Base-by-base conservation (phyloP, 2,113 vertebrate genomes). In the Psettodes erumei region DNA sequence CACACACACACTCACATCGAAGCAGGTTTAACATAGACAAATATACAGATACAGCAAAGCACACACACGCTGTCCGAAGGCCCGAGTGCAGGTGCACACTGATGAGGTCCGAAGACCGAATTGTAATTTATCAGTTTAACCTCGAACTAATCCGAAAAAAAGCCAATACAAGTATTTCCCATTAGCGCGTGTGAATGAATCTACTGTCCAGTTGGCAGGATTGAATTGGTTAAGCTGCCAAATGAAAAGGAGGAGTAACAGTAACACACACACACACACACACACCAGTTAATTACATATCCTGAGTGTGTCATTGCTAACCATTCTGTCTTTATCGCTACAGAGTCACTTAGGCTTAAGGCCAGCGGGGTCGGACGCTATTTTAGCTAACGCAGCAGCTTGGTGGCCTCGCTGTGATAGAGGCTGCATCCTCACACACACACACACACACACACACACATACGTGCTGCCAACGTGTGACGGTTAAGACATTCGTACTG, bases 301-400 rank as follows among this genome's bases (percentile, higher is more conserved):
- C 70, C 75, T 84, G 37, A 78, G 82, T 81, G 84, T 82, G 88
- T 83, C 80, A 77, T 71, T 65, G 80, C 82, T 86, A 88, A 84
- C 80, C 65, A 53, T 73, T 81, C 79, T 73, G 78, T 87, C 82
- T 84, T 85, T 91, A 89, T 89, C 81, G 33, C 78, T 43, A 35
- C 67, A 67, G 73, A 83, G 74, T 86, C 88, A 89, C 82, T 90
- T 81, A 83, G 72, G 69, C 79, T 84, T 75, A 87, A n/a, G 82
- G 85, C 75, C 84, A 75, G 61, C 8, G 21, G 55, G 80, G 85
- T 86, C 70, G 47, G 53, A 75, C 56, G 77, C 70, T 77, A 55
- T 86, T 89, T 85, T 53, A 69, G 90, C 85, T 15, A 71, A 84
- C 85, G 25, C 84, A 88, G 90, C 86, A 90, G 60, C 59, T 79